Evolutionary conservation across 2,113 vertebrate genomes (phyloP).

Genomic region (Oncorhynchus tshawytscha): DNA sequence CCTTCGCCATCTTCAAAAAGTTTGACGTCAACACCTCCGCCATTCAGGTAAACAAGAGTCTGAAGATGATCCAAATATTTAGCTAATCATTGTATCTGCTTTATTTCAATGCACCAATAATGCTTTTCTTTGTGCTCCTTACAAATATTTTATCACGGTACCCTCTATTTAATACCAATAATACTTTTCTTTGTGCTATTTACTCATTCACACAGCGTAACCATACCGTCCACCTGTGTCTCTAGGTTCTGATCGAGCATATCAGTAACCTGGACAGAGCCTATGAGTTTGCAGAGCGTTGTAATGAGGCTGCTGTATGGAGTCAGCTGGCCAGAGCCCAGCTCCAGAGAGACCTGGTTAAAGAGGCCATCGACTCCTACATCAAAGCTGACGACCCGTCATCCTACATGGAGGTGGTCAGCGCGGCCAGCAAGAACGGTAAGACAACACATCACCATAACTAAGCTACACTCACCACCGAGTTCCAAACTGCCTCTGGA

Average conservation of each 20-base stretch:
- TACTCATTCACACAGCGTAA: neutral
- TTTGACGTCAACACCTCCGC: slow-evolving; percentile 92
- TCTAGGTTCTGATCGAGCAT: slow-evolving; percentile 88
- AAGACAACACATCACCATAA: slow-evolving; percentile 35
- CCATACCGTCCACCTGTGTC: neutral
- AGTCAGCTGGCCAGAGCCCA: slow-evolving; percentile 87
- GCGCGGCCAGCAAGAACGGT: slow-evolving; percentile 85
- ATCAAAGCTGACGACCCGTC: slow-evolving; percentile 87
- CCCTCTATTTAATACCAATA: neutral
- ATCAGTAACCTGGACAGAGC: slow-evolving; percentile 87
- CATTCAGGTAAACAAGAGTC: slow-evolving; percentile 79
- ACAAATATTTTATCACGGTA: neutral
- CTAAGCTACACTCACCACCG: neutral
- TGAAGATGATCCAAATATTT: too few species aligned
- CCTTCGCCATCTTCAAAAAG: slow-evolving; percentile 90
- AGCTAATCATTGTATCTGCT: neutral
- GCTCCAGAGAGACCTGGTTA: slow-evolving; percentile 85
- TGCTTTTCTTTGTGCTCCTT: neutral
- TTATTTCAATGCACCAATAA: neutral
- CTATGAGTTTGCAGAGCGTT: slow-evolving; percentile 88
- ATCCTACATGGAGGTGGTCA: slow-evolving; percentile 86
- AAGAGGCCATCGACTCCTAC: slow-evolving; percentile 89
- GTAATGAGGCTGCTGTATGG: slow-evolving; percentile 87
- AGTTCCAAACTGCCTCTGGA: too few species aligned
- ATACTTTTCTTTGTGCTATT: neutral